Conservation (phyloP, 2,113 vertebrate species). For the Rhinogobius similis region DNA sequence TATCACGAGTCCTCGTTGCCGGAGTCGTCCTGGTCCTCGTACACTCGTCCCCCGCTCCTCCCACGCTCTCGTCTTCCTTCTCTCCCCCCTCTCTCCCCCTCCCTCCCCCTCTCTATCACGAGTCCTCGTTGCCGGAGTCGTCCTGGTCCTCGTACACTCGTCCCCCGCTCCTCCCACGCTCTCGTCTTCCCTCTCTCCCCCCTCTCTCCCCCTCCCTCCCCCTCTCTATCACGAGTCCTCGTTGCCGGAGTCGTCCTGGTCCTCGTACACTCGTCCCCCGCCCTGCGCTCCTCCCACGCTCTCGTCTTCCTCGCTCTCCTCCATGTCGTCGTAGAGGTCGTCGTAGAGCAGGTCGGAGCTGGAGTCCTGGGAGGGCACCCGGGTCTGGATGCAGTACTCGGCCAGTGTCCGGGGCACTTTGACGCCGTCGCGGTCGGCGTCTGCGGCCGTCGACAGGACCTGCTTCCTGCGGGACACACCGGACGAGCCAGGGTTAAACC, state of each 20-base stretch:
- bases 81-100: too few species aligned
- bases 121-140: too few species aligned
- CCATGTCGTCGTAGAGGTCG: constrained; percentile 96
- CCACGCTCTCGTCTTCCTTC: too few species aligned
- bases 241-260: too few species aligned
- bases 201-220: background rate
- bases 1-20: too few species aligned
- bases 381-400: constrained; percentile 98
- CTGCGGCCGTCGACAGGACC: constrained; percentile 91
- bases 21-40: too few species aligned
- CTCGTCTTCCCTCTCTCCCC: background rate
- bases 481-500: too few species aligned
- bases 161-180: background rate
- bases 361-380: constrained; percentile 98
- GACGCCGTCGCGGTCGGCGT: constrained; percentile 95
- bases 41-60: too few species aligned
- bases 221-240: background rate
- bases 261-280: constrained; percentile 69
- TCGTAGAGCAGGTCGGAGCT: constrained; percentile 98
- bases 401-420: constrained; percentile 97
- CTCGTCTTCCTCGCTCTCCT: constrained; percentile 90
- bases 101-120: too few species aligned
- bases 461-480: constrained; percentile 86
- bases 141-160: too few species aligned
- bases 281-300: constrained; percentile 85